Base-by-base conservation (phyloP, 2,797 vertebrate genomes). In the Decapterus maruadsi region DNA sequence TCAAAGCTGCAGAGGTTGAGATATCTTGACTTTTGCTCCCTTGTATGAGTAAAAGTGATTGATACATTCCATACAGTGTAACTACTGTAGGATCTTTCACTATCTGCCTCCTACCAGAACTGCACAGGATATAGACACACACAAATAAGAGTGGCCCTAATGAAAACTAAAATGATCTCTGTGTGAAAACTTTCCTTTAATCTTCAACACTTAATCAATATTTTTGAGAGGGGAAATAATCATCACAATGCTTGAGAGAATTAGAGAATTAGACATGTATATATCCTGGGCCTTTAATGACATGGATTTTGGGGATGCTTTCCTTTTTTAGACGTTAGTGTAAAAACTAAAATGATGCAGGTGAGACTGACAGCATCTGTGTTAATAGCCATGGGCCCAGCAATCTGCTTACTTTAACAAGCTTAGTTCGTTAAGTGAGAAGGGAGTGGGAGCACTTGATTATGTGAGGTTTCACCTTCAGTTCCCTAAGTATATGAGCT, bases 401-500 rank as follows among this genome's bases (percentile, higher is more conserved):
- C 36, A 70, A 51, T 26, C 7, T 16, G 34, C 74, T 68, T 78
- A 75, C 64, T 80, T 61, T 75, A 84, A 78, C 72, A 59, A 77
- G 76, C 67, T 82, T 68, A 26, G 68, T 80, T 68, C 72, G 55
- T 63, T 77, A 55, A 42, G 59, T 59, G 55, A 50, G 51, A 74
- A 74, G 55, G 26, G 54, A 61, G 80, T 87, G 54, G 78, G 61
- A 78, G 75, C 54, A 48, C 20, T 81, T 75, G 56, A 72, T 83
- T 71, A 79, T 58, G 26, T 56, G 68, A 80, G 69, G n/a, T 46
- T 85, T 76, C 13, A 50, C 67, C 71, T 68, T 20, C 10, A 63
- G 20, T 31, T 66, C 40, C 45, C 56, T 55, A 68, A 56, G 20
- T 34, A 48, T 77, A 46, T 53, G 72, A 84, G 80, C 78, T 74